Evolutionary conservation across 2,888 invertebrate species (phyloP), one percentile per base, ranked within the genome.

Genomic region (Scrobipalpa costella): DNA sequence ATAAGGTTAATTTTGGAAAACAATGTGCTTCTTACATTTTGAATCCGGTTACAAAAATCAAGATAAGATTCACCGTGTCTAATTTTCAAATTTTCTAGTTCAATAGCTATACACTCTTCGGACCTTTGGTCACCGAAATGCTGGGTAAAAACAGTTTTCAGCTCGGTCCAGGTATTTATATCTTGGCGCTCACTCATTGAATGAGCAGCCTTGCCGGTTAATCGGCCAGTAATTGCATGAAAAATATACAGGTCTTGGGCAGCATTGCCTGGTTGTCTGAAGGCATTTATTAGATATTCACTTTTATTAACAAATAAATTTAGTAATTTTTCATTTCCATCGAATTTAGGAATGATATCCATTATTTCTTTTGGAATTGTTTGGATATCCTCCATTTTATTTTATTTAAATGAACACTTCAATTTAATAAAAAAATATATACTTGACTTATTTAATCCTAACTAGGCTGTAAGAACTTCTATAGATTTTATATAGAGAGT

Each of bases 121-220:
- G 58, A 62, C 11, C 68, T 15, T 0, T 68, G 69, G 33, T 68
- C 66, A 7, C 68, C 68, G 44, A 69, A 69, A 55, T 66, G 67
- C 33, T 67, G 65, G 9, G 59, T 62, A n/a, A 63, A 50, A 1
- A 67, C 19, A 11, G 17, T 17, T 57, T 67, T 67, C 36, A 66
- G 64, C 5, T 61, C 62, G 2, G 33, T 34, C 65, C 64, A 69
- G 1, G 62, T 62, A 57, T 1, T 7, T 15, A 62, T 38, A 50
- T 61, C 61, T 8, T 61, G 19, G 11, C 61, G 49, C 36, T 50
- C 61, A n/a, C 61, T 61, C 8, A 61, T 33, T 9, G 50, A 19
- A 13, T 61, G 50, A 13, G 61, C 61, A 11, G 61, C 61, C 15
- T 50, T 61, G 17, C 50, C 61, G 1, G 17, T 19, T 8, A 61